Percentiles rank a stretch among this genome's conserved stretches.
These are phyloP conservation scores for Sylvia atricapilla DNA, from an alignment of 2,113 vertebrate genomes.

Conservation along the genomic window DNA sequence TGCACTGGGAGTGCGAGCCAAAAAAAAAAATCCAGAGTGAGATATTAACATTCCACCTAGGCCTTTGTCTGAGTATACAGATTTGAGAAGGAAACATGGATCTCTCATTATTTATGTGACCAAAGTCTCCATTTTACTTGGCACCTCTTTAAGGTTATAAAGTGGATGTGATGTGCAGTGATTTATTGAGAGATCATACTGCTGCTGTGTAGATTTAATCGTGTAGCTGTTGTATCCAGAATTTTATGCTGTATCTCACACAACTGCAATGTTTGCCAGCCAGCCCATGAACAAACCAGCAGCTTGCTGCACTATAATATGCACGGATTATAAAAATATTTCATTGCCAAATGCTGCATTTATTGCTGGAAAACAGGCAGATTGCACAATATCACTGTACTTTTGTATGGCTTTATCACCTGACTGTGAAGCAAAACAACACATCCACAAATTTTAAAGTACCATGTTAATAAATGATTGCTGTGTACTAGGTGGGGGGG, in stretches of 20 bases:
- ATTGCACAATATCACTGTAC: not conserved
- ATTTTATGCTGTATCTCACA: not conserved
- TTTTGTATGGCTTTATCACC: not conserved
- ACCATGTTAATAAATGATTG: not conserved
- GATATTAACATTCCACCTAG: not conserved
- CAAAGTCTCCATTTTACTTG: not conserved
- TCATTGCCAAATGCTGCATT: not conserved
- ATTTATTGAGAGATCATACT: not conserved
- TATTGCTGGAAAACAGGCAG: not conserved
- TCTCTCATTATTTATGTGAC: not conserved
- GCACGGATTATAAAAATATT: not conserved
- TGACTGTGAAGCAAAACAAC: not conserved
- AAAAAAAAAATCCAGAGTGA: not conserved
- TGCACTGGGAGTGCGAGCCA: not conserved
- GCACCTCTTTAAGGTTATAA: not conserved
- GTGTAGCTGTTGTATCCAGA: not conserved
- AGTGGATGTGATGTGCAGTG: not conserved
- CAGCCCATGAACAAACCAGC: not conserved
- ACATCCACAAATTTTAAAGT: not conserved
- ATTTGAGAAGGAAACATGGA: not conserved
- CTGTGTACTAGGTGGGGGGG: rapidly evolving
- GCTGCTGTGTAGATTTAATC: not conserved
- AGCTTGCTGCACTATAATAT: not conserved
- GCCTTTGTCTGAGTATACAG: not conserved
- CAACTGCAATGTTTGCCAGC: not conserved